These are phyloP conservation scores for Amblyteles armatorius DNA, from an alignment of 2,888 invertebrate genomes.

Conservation along the genomic window DNA sequence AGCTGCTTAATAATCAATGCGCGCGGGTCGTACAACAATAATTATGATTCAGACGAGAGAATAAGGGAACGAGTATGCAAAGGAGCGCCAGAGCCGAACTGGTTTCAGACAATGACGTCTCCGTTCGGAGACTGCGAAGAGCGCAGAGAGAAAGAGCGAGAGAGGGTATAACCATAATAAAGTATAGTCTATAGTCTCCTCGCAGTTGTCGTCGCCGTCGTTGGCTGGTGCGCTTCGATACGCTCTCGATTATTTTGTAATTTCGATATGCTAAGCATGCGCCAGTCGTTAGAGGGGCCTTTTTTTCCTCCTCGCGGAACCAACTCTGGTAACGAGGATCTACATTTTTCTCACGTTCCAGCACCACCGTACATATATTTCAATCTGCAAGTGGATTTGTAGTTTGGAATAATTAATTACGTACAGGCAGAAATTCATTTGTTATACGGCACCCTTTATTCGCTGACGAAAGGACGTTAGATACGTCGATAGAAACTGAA, in stretches of 20 bases:
- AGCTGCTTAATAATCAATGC: constrained; percentile 84
- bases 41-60: constrained; percentile 80
- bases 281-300: constrained; percentile 56
- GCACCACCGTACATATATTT: constrained; percentile 30
- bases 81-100: constrained; percentile 81
- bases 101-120: constrained; percentile 83
- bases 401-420: constrained; percentile 63
- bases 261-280: constrained; percentile 82
- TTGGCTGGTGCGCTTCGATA: constrained; percentile 77
- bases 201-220: constrained; percentile 38
- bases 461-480: not conserved
- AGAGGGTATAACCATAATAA: constrained; percentile 72
- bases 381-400: constrained; percentile 48
- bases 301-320: constrained; percentile 15
- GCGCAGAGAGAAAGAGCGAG: constrained; percentile 31
- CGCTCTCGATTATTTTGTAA: constrained; percentile 83
- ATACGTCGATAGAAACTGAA: not conserved
- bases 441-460: not conserved
- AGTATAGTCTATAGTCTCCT: constrained; percentile 63
- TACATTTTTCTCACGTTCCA: constrained; percentile 68
- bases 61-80: constrained; percentile 81
- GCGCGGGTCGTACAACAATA: constrained; percentile 78
- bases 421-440: not conserved
- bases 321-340: constrained; percentile 47
- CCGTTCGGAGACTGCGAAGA: constrained; percentile 37